Evolutionary conservation across 2,797 vertebrate genomes (phyloP).

Genomic region (Podarcis siculus): DNA sequence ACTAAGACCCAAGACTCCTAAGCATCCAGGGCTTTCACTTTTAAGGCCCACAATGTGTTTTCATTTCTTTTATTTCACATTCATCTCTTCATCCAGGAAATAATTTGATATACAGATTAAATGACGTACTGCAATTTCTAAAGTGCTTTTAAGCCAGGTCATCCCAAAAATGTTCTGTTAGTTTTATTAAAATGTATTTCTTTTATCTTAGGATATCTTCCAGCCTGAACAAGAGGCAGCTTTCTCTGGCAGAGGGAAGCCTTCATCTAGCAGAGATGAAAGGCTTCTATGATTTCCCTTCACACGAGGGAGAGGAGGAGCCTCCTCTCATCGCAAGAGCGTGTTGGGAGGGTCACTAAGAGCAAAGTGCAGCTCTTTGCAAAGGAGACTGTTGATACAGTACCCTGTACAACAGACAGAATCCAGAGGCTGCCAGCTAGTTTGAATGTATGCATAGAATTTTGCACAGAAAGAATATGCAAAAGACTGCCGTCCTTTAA

Average conservation of each 20-base stretch:
- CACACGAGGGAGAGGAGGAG: background rate
- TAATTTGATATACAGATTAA: constrained; percentile 59
- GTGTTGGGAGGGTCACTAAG: background rate
- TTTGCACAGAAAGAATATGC: background rate
- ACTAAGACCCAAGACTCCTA: background rate
- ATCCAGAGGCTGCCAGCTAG: background rate
- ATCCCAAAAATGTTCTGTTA: constrained; percentile 38
- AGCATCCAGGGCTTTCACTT: background rate
- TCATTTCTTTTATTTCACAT: constrained; percentile 32
- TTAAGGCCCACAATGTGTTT: background rate
- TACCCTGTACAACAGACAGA: background rate
- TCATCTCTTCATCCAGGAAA: constrained; percentile 48
- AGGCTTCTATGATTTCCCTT: constrained; percentile 20
- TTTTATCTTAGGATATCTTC: constrained; percentile 15
- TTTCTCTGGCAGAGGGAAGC: constrained; percentile 27
- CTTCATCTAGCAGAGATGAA: background rate
- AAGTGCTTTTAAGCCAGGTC: constrained; percentile 53
- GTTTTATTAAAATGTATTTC: constrained; percentile 45
- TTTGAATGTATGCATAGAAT: background rate
- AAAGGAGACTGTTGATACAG: background rate
- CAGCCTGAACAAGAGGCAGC: constrained; percentile 23
- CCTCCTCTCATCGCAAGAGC: background rate
- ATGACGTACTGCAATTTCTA: constrained; percentile 47
- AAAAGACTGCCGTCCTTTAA: background rate
- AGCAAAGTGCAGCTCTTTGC: background rate